Conservation (phyloP, 2,113 vertebrate species). For the Carassius gibelio region DNA sequence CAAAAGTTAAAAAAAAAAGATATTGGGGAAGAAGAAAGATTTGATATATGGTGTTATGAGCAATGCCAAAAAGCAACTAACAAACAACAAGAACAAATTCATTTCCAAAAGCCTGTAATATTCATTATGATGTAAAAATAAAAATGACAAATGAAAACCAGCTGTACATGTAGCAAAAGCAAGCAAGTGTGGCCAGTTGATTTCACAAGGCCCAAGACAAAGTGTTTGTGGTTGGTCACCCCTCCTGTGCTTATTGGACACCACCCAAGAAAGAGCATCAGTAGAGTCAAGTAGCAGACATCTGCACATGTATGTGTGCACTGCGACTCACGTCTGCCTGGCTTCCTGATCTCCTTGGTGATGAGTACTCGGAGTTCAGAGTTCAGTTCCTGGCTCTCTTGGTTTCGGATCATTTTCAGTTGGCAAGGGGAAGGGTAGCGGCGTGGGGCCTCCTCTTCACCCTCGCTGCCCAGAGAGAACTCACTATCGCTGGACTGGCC, state of each 20-base stretch:
- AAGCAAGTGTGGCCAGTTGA: background rate
- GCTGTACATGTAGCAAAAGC: background rate
- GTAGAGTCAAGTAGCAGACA: background rate
- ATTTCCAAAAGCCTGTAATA: background rate
- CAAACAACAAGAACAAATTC: background rate
- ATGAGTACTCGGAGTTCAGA: slow-evolving; percentile 87
- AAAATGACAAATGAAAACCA: background rate
- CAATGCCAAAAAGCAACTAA: background rate
- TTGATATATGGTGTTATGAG: background rate
- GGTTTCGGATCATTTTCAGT: slow-evolving; percentile 81
- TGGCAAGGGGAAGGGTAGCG: slow-evolving; percentile 77
- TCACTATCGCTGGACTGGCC: slow-evolving; percentile 66
- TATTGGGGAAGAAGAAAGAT: background rate
- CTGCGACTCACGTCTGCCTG: slow-evolving; percentile 87
- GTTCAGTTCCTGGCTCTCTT: slow-evolving; percentile 86
- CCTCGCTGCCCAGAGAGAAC: slow-evolving; percentile 66
- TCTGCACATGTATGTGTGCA: background rate
- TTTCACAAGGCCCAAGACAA: background rate
- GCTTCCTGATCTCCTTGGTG: slow-evolving; percentile 93
- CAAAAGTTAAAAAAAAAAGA: background rate
- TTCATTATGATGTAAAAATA: background rate
- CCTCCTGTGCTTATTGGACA: background rate
- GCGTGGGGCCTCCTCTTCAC: slow-evolving; percentile 59
- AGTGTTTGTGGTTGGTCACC: background rate
- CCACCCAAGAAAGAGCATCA: background rate